Base-by-base conservation (phyloP, 2,797 vertebrate species). In the Eulemur rubriventer region DNA sequence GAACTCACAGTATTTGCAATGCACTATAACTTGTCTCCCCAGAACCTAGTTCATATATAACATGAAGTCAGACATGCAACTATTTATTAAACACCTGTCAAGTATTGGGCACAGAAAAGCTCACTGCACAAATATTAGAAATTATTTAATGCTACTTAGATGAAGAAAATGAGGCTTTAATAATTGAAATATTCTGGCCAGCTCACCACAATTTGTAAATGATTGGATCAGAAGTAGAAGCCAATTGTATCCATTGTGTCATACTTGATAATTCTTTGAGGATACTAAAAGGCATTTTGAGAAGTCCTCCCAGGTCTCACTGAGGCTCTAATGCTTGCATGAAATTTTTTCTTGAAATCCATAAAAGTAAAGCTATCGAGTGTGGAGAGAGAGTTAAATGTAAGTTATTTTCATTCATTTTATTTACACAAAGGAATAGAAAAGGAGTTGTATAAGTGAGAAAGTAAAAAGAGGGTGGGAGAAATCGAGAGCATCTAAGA, bases 381-480 rank as follows among this genome's bases (percentile, higher is more conserved):
- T 38, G 1, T 7, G 6, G 17, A 43, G 3, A 78, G 35, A 93
- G 38, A 89, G 33, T 85, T 93, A 93, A 91, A 86, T 75, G 85
- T 33, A 91, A 95, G 65, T 6, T 70, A 55, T 28, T 96, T 83
- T 73, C 63, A 81, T 78, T 81, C n/a, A 43, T 80, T 63, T 78
- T 79, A 63, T 65, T 83, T 52, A 57, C 70, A 83, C 43, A 73
- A 82, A 92, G n/a, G 8, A 91, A 93, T 1, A 65, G 30, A 87
- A 46, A 55, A 57, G 26, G 16, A 4, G 13, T 65, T 93, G 28
- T 89, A 48, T 43, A 79, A 73, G 22, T 59, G 55, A 82, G 4
- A 73, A 20, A 75, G 43, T 69, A 30, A 52, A 94, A 93, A 69
- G 0, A 83, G 14, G 6, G 12, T 67, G 26, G 35, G 50, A 83